phyloP scores from a whole-genome alignment of 2,113 vertebrate species.

The Phalacrocorax brasilianus region DNA sequence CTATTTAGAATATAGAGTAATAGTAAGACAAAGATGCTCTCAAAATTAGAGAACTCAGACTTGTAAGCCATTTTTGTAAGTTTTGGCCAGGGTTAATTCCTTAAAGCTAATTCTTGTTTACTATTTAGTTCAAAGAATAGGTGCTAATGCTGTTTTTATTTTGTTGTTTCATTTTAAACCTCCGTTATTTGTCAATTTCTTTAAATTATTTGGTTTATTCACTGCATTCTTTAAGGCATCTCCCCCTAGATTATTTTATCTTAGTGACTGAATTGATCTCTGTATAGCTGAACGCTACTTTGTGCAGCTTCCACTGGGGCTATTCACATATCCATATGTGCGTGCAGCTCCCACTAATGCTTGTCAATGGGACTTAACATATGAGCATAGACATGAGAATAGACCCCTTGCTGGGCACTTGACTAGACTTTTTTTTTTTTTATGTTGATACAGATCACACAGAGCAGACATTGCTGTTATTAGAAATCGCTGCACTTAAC shows the following conservation, averaged over 20 bases:
- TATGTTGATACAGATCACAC: slow-evolving; percentile 46
- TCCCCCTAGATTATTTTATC: not conserved
- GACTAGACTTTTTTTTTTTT: slow-evolving; percentile 28
- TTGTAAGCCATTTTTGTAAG: not conserved
- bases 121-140: not conserved
- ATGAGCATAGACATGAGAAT: slow-evolving; percentile 51
- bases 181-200: not conserved
- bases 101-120: not conserved
- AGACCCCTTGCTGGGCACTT: slow-evolving; percentile 55
- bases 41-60: not conserved
- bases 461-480: not conserved
- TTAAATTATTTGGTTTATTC: not conserved
- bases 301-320: slow-evolving; percentile 37
- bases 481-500: slow-evolving; percentile 35
- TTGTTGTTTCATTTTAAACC: not conserved
- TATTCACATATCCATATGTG: slow-evolving; percentile 45
- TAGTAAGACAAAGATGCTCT: not conserved
- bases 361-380: slow-evolving; percentile 54
- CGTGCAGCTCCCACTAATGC: slow-evolving; percentile 38
- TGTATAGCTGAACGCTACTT: not conserved
- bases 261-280: not conserved
- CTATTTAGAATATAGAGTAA: not conserved
- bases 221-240: not conserved
- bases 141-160: not conserved
- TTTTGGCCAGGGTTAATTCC: not conserved